Percentiles rank a stretch among this genome's conserved stretches.
These are phyloP conservation scores for Meghimatium bilineatum DNA, from an alignment of 2,888 invertebrate genomes.

Conservation along the genomic window DNA sequence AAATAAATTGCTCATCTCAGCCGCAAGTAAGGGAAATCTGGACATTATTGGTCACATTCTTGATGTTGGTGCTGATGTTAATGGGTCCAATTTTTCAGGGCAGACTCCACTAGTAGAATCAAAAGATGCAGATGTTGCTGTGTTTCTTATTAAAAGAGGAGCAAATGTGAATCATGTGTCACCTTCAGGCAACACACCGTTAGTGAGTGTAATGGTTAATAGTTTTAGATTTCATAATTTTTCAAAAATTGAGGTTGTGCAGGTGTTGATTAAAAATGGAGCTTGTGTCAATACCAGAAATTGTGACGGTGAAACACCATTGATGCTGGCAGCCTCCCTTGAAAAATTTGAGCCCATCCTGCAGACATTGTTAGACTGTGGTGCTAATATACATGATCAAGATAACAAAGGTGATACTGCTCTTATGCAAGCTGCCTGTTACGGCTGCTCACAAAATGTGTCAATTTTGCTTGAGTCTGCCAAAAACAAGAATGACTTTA, in stretches of 20 bases:
- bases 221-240: not conserved
- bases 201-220: not conserved
- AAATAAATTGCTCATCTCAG: not conserved
- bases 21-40: not conserved
- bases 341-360: not conserved
- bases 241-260: not conserved
- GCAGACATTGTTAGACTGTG: constrained; percentile 5
- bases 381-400: not conserved
- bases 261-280: constrained; percentile 9
- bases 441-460: not conserved
- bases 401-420: not conserved
- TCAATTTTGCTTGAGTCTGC: not conserved
- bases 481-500: not conserved
- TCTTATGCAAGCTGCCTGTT: not conserved
- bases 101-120: not conserved
- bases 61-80: not conserved
- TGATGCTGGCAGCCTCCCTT: constrained; percentile 10
- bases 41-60: too few relatives aligned
- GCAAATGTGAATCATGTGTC: not conserved
- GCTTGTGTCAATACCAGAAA: not conserved
- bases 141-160: not conserved
- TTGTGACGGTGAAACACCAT: not conserved
- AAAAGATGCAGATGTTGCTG: not conserved
- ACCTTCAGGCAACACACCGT: not conserved
- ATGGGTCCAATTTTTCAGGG: not conserved